These are phyloP conservation scores for Hyperoplus immaculatus DNA, from an alignment of 2,797 vertebrate species.

Conservation along the genomic window DNA sequence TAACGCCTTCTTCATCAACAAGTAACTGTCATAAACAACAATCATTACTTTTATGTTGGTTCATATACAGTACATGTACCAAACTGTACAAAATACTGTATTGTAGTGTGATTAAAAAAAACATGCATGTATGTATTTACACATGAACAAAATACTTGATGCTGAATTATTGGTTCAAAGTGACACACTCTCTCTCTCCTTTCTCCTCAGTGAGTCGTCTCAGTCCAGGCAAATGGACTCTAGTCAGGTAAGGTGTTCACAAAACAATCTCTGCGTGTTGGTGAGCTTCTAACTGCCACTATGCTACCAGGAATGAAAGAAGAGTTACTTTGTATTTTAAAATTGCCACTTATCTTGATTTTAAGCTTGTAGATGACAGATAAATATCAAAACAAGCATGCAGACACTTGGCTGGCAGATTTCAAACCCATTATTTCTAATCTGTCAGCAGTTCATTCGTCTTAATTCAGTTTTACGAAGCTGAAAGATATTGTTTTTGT, in stretches of 20 bases:
- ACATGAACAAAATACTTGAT: neutral
- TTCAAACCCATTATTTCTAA: neutral
- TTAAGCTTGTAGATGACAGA: neutral
- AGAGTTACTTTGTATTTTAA: neutral
- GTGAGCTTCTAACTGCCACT: neutral
- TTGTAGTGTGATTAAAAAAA: neutral
- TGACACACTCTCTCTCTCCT: slow-evolving; percentile 10
- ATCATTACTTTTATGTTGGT: neutral
- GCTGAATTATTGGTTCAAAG: neutral
- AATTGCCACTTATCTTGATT: neutral
- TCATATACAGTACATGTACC: neutral
- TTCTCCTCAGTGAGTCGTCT: slow-evolving; percentile 86
- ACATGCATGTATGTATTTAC: neutral
- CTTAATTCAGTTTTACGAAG: neutral
- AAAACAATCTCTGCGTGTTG: neutral
- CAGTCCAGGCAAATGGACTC: slow-evolving; percentile 88
- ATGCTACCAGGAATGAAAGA: neutral
- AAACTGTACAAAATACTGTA: neutral
- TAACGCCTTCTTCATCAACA: too few relatives aligned
- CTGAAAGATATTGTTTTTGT: neutral
- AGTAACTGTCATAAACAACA: neutral
- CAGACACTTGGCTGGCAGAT: neutral
- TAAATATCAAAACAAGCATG: too few relatives aligned
- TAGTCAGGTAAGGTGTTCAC: slow-evolving; percentile 85
- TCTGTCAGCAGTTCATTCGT: neutral